Evolutionary conservation across 2,797 vertebrate genomes (phyloP).

Genomic region (Furcifer pardalis): DNA sequence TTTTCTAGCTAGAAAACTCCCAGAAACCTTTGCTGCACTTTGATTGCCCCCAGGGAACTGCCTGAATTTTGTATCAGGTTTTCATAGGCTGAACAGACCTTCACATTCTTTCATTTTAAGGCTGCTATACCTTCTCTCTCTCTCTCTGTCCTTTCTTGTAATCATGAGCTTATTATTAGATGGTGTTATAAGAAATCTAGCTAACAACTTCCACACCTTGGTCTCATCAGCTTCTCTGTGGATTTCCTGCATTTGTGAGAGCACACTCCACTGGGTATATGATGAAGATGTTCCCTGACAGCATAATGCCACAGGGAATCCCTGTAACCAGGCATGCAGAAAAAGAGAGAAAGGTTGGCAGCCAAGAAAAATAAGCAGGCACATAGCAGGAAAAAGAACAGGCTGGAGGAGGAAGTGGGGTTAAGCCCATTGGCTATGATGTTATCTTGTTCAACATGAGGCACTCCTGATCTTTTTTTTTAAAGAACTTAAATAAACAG

Average conservation of each 20-base stretch:
- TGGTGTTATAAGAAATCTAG: conserved; percentile 7
- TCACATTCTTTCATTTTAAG: not conserved
- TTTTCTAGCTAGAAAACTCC: conserved; percentile 22
- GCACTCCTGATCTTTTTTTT: not conserved
- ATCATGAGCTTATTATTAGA: not conserved
- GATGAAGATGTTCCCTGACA: conserved; percentile 65
- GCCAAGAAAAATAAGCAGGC: conserved; percentile 44
- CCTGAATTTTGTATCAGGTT: conserved; percentile 37
- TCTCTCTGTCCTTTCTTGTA: not conserved
- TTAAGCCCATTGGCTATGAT: not conserved
- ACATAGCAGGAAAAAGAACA: not conserved
- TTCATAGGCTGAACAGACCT: not conserved
- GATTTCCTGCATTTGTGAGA: conserved; percentile 17
- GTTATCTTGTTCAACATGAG: not conserved
- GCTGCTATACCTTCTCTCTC: not conserved
- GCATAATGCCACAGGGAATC: conserved; percentile 47
- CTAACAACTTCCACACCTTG: conserved; percentile 23
- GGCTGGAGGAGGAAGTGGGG: not conserved
- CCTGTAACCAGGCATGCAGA: conserved; percentile 62
- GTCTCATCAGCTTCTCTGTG: not conserved
- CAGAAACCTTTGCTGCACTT: conserved; percentile 42
- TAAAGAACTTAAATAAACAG: not conserved
- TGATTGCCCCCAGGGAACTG: conserved; percentile 41
- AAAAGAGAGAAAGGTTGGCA: conserved; percentile 56
- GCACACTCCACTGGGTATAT: conserved; percentile 45